Conservation (phyloP, 2,888 invertebrate species). For the Eretmocerus hayati region DNA sequence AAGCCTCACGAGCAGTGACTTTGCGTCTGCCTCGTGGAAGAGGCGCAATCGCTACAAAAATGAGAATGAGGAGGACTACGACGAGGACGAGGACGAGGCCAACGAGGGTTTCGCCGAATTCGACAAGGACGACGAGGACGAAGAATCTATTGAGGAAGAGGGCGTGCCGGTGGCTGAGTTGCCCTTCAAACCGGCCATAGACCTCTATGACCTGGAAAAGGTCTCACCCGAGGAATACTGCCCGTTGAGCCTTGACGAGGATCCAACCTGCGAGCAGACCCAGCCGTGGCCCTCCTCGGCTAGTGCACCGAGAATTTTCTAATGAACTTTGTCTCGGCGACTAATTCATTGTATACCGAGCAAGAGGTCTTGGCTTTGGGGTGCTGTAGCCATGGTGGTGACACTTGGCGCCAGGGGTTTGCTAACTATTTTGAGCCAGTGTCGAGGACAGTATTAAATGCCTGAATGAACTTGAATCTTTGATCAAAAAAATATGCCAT, state of each 20-base stretch:
- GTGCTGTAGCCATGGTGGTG: too few species aligned
- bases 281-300: constrained; percentile 15
- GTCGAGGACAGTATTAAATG: too few species aligned
- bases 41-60: background rate
- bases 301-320: too few species aligned
- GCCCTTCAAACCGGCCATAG: constrained; percentile 38
- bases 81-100: constrained; percentile 3
- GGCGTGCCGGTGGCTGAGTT: constrained; percentile 23
- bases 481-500: too few species aligned
- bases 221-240: constrained; percentile 41
- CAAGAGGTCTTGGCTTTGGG: too few species aligned
- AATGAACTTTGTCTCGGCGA: too few species aligned
- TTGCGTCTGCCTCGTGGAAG: constrained; percentile 15
- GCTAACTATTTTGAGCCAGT: too few species aligned
- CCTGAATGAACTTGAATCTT: too few species aligned
- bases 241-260: constrained; percentile 39
- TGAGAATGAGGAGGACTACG: constrained; percentile 5
- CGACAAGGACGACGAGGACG: constrained; percentile 24
- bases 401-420: too few species aligned
- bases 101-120: constrained; percentile 38
- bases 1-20: constrained; percentile 32
- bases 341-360: too few species aligned
- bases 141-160: constrained; percentile 19
- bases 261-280: constrained; percentile 20
- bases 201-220: constrained; percentile 37